Conservation (phyloP, 2,888 invertebrate species). For the Pilophorus perplexus region DNA sequence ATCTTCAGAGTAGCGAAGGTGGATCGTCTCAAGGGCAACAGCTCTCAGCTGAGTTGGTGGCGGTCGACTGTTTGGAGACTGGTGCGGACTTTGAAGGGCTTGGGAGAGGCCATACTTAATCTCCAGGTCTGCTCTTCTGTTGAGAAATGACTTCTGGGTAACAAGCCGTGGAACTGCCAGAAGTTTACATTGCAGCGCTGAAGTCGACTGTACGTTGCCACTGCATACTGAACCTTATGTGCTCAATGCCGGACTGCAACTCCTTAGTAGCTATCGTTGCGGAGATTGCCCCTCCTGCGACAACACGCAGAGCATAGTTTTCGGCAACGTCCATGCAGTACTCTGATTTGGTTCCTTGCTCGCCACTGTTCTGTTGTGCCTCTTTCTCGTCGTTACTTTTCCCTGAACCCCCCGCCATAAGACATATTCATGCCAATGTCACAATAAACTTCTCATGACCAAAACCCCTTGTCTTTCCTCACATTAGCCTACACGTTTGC, state of each 20-base stretch:
- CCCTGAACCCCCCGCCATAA: no score
- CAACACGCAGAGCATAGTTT: slow-evolving; percentile 1
- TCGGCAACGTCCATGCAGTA: slow-evolving; percentile 1
- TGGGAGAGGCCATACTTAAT: not conserved
- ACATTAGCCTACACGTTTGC: no score
- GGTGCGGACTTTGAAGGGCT: not conserved
- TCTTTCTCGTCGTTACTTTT: no score
- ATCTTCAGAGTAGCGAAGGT: not conserved
- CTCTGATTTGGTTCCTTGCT: no score
- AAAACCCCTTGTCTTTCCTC: no score
- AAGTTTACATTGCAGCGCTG: not conserved
- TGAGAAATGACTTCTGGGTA: not conserved
- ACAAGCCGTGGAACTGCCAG: not conserved
- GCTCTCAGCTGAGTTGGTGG: not conserved
- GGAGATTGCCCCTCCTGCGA: not conserved
- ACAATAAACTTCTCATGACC: no score
- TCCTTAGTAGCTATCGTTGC: not conserved
- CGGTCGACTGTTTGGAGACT: slow-evolving; percentile 1
- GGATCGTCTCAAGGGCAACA: not conserved
- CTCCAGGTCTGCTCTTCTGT: not conserved
- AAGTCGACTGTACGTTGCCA: not conserved
- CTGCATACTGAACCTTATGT: not conserved
- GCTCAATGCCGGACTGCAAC: not conserved
- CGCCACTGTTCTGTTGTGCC: no score
- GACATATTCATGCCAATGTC: no score